Evolutionary conservation across 1,140 invertebrate species (phyloP), one percentile per base, ranked within the genome.

Genomic region (Xylocopa sonorina): DNA sequence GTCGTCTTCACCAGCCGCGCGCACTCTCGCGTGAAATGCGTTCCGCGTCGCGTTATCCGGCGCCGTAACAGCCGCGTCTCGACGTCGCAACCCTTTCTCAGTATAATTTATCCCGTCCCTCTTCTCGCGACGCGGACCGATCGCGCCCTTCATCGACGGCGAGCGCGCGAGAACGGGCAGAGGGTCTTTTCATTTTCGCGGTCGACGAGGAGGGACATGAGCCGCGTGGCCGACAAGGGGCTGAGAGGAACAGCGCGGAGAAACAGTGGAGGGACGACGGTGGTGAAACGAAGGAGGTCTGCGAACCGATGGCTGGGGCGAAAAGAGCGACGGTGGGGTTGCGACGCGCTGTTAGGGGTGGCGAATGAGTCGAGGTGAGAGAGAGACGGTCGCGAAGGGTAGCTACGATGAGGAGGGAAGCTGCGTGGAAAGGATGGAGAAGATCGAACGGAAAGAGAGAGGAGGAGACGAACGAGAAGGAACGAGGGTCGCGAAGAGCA

Each of bases 181-280:
- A n/a, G 41, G 38, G 58, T 9, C 58, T 63, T 74, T 64, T 64
- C 58, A 74, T 51, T 63, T 51, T 41, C 72, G 38, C 24, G 4
- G 29, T 21, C 43, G n/a, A 32, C 43, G 50, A 32, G 16, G 16
- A 6, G n/a, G 32, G 21, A 18, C 7, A 34, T 7, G 2, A 18
- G 16, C 24, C 18, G 9, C 38, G 21, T 50, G 66, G 51, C 32
- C 66, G 48, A 38, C 12, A 18, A 32, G 74, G 18, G 41, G 48
- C 18, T 10, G 46, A 38, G 34, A 38, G 51, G 74, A 12, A 43
- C 27, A 12, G 57, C 2, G n/a, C 2, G 29, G 41, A 46, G 32
- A 60, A 43, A 27, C 41, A 27, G 18, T 14, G 41, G 27, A 16
- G 27, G 41, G 38, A 14, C 21, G 71, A 12, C 4, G 32, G n/a